Conservation (phyloP, 2,113 vertebrate species). For the human region GRCh38 chr14:56786001-56786500, state of each 20-base stretch:
- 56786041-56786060: slow-evolving; percentile 72
- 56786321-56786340: background rate
- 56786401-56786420: background rate
- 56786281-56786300: slow-evolving; percentile 64
- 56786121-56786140: slow-evolving; percentile 83
- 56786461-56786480: background rate
- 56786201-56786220: slow-evolving; percentile 67
- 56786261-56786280: slow-evolving; percentile 52
- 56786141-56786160: slow-evolving; percentile 69
- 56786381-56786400: slow-evolving; percentile 15
- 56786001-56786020: slow-evolving; percentile 45
- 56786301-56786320: slow-evolving; percentile 49
- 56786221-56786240: slow-evolving; percentile 57
- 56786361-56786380: slow-evolving; percentile 20
- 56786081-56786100: slow-evolving; percentile 74
- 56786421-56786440: background rate
- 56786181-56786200: background rate
- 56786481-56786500: slow-evolving; percentile 52
- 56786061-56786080: slow-evolving; percentile 74
- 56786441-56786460: background rate
- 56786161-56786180: slow-evolving; percentile 27
- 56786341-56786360: slow-evolving; percentile 21
- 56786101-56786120: slow-evolving; percentile 76
- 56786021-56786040: slow-evolving; percentile 77
- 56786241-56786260: slow-evolving; percentile 59